Percentiles rank a stretch among this genome's conserved stretches.
phyloP scores from a whole-genome alignment of 1,140 invertebrate species.

The Apocrypta bakeri region DNA sequence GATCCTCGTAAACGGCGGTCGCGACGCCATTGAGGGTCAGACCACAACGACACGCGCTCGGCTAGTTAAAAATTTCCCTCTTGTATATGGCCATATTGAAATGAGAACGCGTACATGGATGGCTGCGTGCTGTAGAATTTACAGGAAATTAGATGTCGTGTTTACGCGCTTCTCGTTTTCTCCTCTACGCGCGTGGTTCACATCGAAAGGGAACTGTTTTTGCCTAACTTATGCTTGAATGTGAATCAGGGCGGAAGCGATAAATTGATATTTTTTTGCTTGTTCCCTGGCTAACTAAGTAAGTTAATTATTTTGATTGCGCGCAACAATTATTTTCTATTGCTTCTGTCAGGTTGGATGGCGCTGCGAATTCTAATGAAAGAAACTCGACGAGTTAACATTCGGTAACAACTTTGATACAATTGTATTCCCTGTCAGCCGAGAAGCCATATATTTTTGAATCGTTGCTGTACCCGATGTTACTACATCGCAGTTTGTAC shows the following conservation, averaged over 20 bases:
- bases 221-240: too few relatives aligned
- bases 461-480: background rate
- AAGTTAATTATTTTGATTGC: background rate
- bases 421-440: background rate
- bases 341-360: too few relatives aligned
- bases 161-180: background rate
- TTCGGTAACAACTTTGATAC: background rate
- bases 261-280: background rate
- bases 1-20: conserved; percentile 51
- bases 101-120: background rate
- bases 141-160: background rate
- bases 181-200: background rate
- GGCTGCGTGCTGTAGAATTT: background rate
- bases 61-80: background rate
- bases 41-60: background rate
- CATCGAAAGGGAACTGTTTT: background rate
- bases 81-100: background rate
- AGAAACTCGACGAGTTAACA: background rate
- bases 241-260: background rate
- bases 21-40: background rate
- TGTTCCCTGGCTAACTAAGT: background rate
- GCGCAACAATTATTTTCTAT: background rate
- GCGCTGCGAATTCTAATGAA: too few relatives aligned
- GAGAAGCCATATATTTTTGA: background rate
- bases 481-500: too few relatives aligned